A percentile compares a stretch with the other conserved stretches of the same genome.
Conservation (phyloP, 2,888 invertebrate genomes). For the Oeneis ivallda region DNA sequence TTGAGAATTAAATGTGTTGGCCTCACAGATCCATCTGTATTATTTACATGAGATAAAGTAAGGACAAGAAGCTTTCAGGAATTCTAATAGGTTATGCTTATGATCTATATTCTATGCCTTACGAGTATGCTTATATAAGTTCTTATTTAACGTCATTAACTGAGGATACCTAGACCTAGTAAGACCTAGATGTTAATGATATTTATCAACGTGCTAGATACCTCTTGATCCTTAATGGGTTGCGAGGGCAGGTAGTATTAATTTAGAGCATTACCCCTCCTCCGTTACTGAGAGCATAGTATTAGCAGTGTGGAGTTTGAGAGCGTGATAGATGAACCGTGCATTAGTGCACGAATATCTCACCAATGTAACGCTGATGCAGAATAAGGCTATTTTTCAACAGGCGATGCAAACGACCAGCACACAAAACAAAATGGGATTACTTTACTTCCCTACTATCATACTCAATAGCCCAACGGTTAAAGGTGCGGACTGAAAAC, state of each 20-base stretch:
- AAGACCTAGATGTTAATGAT: background rate
- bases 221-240: slow-evolving; percentile 10
- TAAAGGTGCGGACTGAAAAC: no score
- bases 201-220: background rate
- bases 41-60: no score
- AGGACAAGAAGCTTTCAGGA: no score
- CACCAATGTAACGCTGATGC: background rate
- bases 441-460: no score
- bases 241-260: slow-evolving; percentile 2
- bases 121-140: no score
- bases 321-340: slow-evolving; percentile 10
- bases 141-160: background rate
- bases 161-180: background rate
- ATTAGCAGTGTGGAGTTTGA: background rate
- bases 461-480: no score
- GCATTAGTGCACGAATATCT: slow-evolving; percentile 17
- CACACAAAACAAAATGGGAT: no score
- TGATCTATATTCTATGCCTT: no score
- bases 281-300: background rate
- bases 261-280: slow-evolving; percentile 7
- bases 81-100: no score
- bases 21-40: no score
- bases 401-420: background rate
- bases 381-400: background rate
- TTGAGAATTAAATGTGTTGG: no score